phyloP scores from a whole-genome alignment of 2,888 invertebrate genomes.

The Eilema griseolum region DNA sequence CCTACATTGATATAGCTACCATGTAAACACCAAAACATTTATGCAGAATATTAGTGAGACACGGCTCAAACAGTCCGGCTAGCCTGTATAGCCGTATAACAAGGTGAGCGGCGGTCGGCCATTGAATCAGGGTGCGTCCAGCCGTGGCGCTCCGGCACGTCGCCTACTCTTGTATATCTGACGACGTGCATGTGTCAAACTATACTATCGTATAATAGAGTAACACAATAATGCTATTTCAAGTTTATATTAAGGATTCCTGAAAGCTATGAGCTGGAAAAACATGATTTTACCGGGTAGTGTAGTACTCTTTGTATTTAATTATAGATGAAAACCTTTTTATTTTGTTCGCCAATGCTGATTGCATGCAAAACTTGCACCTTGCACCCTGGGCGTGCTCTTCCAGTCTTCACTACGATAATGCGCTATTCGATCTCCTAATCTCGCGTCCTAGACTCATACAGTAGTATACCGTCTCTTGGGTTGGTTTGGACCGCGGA shows the following conservation, averaged over 20 bases:
- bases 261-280: background rate
- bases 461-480: no score
- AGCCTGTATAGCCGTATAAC: conserved; percentile 1
- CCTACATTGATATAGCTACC: no score
- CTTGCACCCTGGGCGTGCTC: no score
- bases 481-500: no score
- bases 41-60: background rate
- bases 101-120: conserved; percentile 3
- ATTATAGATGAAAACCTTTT: no score
- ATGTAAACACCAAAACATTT: background rate
- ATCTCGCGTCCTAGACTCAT: no score
- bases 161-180: background rate
- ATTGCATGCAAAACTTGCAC: no score
- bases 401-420: no score
- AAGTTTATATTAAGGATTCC: background rate
- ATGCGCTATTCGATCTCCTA: no score
- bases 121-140: conserved; percentile 15
- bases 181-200: background rate
- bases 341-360: no score
- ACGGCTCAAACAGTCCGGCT: background rate
- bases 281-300: background rate
- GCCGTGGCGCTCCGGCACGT: conserved; percentile 4
- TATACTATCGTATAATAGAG: background rate
- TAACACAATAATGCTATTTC: background rate
- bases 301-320: no score